Evolutionary conservation across 2,888 invertebrate species (phyloP).

Genomic region (Ormyrus pomaceus): DNA sequence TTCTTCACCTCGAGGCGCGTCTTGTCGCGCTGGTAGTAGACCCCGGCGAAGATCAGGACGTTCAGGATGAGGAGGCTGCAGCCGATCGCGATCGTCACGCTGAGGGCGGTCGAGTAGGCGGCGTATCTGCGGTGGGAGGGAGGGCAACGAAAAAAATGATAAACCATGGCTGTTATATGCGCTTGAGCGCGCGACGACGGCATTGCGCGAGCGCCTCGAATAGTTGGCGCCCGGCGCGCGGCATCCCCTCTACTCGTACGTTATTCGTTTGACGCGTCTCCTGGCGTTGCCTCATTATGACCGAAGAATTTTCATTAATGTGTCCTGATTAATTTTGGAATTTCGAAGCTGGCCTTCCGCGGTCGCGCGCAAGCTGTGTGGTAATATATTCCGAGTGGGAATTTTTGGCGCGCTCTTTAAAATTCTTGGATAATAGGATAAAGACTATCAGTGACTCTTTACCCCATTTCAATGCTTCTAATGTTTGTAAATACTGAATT

Average conservation of each 20-base stretch:
- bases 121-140: conserved; percentile 64
- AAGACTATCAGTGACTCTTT: too few relatives aligned
- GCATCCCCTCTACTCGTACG: too few relatives aligned
- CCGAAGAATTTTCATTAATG: conserved; percentile 36
- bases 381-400: too few relatives aligned
- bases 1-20: conserved; percentile 87
- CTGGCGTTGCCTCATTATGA: neutral
- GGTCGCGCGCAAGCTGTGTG: too few relatives aligned
- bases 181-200: neutral
- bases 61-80: conserved; percentile 94
- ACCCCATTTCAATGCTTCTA: too few relatives aligned
- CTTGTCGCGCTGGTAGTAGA: conserved; percentile 94
- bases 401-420: neutral
- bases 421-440: neutral
- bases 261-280: conserved; percentile 7
- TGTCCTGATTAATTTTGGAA: conserved; percentile 19
- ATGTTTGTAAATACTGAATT: too few relatives aligned
- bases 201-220: neutral
- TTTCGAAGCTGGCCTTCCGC: neutral
- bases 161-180: neutral
- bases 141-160: too few relatives aligned
- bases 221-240: neutral
- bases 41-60: conserved; percentile 94
- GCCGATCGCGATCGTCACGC: conserved; percentile 96
- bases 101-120: conserved; percentile 92